Base-by-base conservation (phyloP, 1,140 invertebrate genomes). In the Plectus sambesii region DNA sequence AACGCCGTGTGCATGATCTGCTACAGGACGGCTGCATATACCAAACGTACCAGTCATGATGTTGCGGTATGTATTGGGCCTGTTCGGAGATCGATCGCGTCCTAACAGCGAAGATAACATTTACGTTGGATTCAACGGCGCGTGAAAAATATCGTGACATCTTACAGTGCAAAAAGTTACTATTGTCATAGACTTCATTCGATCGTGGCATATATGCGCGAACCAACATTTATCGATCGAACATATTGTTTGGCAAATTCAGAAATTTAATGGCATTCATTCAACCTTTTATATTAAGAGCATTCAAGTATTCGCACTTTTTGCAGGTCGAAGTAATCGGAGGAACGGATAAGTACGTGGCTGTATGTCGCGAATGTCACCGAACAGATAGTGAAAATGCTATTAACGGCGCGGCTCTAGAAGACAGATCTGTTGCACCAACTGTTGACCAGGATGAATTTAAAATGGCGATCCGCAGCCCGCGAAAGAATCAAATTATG, bases 1-100 rank as follows among this genome's bases (percentile, higher is more conserved):
- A 76, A 64, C 20, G 78, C 79, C 45, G 78, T 80, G 5, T 80
- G 79, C 58, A 78, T 78, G 73, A 62, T 60, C 12, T 80, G 79
- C 60, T 78, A 70, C 51, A 63, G 69, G 29, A 75, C 77, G 38
- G 79, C 78, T 8, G 73, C 78, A 19, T 80, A 75, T 59, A 80
- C 79, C 2, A 77, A 78, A 56, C 68, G 79, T 22, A 75, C 69
- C 42, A 70, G 71, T 5, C 56, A 59, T 39, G 76, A 79, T 58
- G 73, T 69, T 45, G 68, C 73, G 49, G 76, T 77, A 58, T 52
- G 59, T 58, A n/a, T n/a, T n/a, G n/a, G n/a, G n/a, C n/a, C 38
- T 23, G 8, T 40, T 19, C 17, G 17, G 6, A n/a, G n/a, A n/a
- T n/a, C n/a, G n/a, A 59, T 49, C 17, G 35, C 45, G 23, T 48